These are phyloP conservation scores for Sminthurinus aureus DNA, from an alignment of 2,888 invertebrate genomes.

Conservation along the genomic window DNA sequence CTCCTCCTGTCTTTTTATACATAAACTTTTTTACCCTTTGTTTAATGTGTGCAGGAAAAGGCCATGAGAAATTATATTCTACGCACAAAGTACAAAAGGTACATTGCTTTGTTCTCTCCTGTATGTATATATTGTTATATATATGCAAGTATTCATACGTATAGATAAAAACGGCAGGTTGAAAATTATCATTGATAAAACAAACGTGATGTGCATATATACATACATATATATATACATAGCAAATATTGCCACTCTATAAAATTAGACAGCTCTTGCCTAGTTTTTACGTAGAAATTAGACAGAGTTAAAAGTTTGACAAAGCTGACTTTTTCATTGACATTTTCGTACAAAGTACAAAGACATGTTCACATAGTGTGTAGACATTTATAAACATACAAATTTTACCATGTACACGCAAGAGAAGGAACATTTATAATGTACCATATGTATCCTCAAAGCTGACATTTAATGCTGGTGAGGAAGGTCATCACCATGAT, in stretches of 20 bases:
- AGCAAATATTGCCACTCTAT: no score
- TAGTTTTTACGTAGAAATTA: background rate
- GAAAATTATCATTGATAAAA: background rate
- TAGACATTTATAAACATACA: conserved; percentile 16
- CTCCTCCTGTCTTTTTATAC: background rate
- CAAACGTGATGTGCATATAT: background rate
- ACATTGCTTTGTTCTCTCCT: conserved; percentile 25
- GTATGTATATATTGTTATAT: background rate
- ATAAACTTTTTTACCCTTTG: background rate
- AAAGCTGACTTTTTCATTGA: conserved; percentile 14
- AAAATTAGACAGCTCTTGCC: no score
- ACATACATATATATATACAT: conserved; percentile 1
- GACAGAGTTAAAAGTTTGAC: background rate
- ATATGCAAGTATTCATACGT: conserved; percentile 3
- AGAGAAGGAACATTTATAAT: no score
- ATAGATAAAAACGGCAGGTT: no score
- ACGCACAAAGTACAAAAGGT: conserved; percentile 32
- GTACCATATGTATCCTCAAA: conserved; percentile 24
- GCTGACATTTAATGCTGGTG: conserved; percentile 38
- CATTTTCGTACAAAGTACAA: background rate
- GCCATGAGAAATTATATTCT: conserved; percentile 41
- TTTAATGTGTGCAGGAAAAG: conserved; percentile 32
- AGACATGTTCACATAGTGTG: conserved; percentile 11
- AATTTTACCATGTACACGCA: no score
- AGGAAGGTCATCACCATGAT: conserved; percentile 48